Evolutionary conservation across 2,888 invertebrate species (phyloP).

Genomic region (Drosophila putrida): DNA sequence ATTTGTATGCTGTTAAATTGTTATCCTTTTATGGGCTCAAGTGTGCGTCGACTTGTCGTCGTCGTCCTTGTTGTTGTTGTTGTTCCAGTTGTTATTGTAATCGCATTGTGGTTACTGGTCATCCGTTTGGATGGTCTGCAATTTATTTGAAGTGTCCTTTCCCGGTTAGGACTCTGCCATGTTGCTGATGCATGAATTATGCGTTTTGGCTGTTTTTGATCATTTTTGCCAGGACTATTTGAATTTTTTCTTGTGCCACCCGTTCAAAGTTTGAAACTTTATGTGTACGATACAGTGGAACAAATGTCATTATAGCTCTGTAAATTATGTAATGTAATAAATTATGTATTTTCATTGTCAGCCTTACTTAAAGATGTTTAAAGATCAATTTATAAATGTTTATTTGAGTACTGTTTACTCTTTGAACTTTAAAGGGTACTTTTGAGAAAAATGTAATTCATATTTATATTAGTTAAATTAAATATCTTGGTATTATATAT

Average conservation of each 20-base stretch:
- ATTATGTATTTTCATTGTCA: too few relatives aligned
- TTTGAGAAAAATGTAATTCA: too few relatives aligned
- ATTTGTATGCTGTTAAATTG: slow-evolving; percentile 56
- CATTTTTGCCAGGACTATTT: slow-evolving; percentile 60
- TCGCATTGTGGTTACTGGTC: slow-evolving; percentile 64
- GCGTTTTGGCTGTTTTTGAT: slow-evolving; percentile 80
- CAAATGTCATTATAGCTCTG: neutral
- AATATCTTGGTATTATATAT: too few relatives aligned
- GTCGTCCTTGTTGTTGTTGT: slow-evolving; percentile 21
- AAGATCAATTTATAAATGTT: too few relatives aligned
- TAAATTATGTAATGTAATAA: neutral
- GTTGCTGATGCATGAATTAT: slow-evolving; percentile 79
- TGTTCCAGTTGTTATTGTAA: slow-evolving; percentile 49
- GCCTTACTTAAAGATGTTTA: too few relatives aligned
- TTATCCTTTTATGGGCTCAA: slow-evolving; percentile 67
- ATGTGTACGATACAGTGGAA: slow-evolving; percentile 39
- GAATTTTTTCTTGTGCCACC: slow-evolving; percentile 27
- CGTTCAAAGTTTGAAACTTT: slow-evolving; percentile 53
- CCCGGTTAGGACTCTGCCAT: slow-evolving; percentile 43
- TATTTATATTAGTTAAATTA: too few relatives aligned
- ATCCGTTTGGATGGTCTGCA: slow-evolving; percentile 46
- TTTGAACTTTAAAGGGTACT: too few relatives aligned
- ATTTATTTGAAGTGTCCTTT: slow-evolving; percentile 72
- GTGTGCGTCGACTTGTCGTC: slow-evolving; percentile 46
- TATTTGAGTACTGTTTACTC: too few relatives aligned